phyloP scores from a whole-genome alignment of 2,113 vertebrate genomes.

The Serinus canaria region DNA sequence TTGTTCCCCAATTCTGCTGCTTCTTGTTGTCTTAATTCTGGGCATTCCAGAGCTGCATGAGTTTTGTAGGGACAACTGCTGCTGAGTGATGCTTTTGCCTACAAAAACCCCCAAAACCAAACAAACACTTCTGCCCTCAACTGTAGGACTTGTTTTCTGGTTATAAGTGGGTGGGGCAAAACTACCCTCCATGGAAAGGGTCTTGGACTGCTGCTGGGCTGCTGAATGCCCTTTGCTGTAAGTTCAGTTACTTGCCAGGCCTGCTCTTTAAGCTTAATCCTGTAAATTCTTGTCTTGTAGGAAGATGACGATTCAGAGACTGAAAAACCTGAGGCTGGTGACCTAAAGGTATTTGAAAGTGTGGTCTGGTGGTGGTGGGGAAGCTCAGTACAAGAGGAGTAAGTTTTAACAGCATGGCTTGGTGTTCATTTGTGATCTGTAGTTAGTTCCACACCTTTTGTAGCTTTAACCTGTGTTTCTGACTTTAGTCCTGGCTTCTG shows the following conservation, averaged over 20 bases:
- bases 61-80: not conserved
- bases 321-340: conserved; percentile 91
- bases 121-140: not conserved
- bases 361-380: conserved; percentile 63
- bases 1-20: not conserved
- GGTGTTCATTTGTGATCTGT: not conserved
- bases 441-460: not conserved
- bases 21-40: not conserved
- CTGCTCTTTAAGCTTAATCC: conserved; percentile 76
- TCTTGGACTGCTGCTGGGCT: conserved; percentile 31
- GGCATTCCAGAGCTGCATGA: not conserved
- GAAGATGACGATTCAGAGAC: conserved; percentile 96
- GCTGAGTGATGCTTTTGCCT: not conserved
- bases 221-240: conserved; percentile 54
- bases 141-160: not conserved
- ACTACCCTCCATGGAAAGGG: conserved; percentile 1
- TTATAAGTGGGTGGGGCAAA: conserved; percentile 7
- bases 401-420: conserved; percentile 45
- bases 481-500: not conserved
- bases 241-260: conserved; percentile 57
- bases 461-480: not conserved
- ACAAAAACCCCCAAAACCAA: not conserved
- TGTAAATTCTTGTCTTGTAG: conserved; percentile 91
- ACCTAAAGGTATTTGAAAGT: conserved; percentile 90
- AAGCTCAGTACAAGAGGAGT: conserved; percentile 39